Conservation (phyloP, 37 sponge, comb jelly and placozoan genomes). For the Hormiphora californensis region DNA sequence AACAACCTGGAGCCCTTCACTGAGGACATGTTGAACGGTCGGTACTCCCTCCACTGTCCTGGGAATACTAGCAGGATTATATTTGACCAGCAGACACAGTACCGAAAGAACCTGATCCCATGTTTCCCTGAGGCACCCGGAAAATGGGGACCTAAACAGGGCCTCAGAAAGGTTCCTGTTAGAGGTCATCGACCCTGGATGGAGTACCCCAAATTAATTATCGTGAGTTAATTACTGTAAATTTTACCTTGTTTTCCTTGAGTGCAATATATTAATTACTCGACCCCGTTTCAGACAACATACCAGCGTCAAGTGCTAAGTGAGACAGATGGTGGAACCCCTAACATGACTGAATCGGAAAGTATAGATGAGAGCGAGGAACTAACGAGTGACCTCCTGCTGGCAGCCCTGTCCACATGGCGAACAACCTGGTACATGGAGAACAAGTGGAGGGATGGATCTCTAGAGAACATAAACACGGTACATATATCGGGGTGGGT, state of each 20-base stretch:
- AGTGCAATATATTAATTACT: no score
- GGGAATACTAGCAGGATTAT: constrained; percentile 47
- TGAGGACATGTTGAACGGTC: constrained; percentile 35
- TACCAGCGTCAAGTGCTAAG: constrained; percentile 28
- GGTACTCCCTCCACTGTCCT: not conserved
- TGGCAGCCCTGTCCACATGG: constrained; percentile 17
- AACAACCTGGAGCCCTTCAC: constrained; percentile 25
- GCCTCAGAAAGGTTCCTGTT: not conserved
- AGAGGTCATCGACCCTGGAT: constrained; percentile 20
- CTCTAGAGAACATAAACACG: not conserved
- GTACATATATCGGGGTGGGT: not conserved
- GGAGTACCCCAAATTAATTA: constrained; percentile 4
- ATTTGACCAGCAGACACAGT: constrained; percentile 43
- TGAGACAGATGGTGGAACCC: constrained; percentile 10
- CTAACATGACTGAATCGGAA: not conserved
- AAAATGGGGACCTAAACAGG: not conserved
- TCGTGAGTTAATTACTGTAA: not conserved
- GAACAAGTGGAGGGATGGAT: constrained; percentile 46
- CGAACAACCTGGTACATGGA: constrained; percentile 48
- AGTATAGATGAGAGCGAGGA: constrained; percentile 18
- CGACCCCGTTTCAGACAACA: constrained; percentile 5
- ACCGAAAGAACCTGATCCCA: constrained; percentile 8
- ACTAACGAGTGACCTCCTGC: constrained; percentile 7
- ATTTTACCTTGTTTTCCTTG: no score
- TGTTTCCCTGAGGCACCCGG: not conserved